Percentiles rank a stretch among this genome's conserved stretches.
These are phyloP conservation scores for Bilobella aurantiaca DNA, from an alignment of 1,140 invertebrate genomes.

Conservation along the genomic window DNA sequence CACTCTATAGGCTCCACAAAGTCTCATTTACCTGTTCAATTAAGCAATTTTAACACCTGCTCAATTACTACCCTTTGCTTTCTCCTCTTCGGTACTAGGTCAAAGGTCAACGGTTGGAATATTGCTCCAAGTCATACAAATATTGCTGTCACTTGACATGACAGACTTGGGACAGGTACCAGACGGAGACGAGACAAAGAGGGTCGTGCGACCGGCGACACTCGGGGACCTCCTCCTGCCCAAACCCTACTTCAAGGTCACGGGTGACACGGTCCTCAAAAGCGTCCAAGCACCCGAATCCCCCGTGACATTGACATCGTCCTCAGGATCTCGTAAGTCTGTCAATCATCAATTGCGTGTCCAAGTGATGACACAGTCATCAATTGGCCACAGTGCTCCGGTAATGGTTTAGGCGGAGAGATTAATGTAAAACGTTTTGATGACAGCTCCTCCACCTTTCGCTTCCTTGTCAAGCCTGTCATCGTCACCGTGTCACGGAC, in stretches of 20 bases:
- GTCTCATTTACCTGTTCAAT: background rate
- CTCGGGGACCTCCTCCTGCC: background rate
- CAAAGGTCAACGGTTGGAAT: no score
- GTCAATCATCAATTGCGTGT: no score
- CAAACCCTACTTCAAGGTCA: background rate
- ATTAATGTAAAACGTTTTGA: background rate
- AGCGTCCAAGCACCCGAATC: constrained; percentile 4
- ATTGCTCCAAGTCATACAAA: background rate
- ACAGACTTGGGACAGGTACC: background rate
- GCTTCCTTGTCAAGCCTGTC: no score
- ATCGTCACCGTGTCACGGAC: no score
- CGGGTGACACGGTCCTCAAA: background rate
- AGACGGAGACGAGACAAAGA: background rate
- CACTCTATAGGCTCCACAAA: background rate
- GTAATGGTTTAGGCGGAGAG: background rate
- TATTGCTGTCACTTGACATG: background rate
- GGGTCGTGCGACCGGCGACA: background rate
- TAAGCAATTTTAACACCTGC: background rate
- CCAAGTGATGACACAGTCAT: background rate
- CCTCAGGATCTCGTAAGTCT: constrained; percentile 1
- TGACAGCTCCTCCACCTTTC: no score
- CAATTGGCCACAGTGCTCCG: background rate
- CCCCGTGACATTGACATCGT: background rate
- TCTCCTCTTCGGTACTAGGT: background rate
- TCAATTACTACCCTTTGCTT: background rate